Evolutionary conservation across 53 echinoderm and acorn worm species (phyloP).

Genomic region (Holothuria leucospilota): DNA sequence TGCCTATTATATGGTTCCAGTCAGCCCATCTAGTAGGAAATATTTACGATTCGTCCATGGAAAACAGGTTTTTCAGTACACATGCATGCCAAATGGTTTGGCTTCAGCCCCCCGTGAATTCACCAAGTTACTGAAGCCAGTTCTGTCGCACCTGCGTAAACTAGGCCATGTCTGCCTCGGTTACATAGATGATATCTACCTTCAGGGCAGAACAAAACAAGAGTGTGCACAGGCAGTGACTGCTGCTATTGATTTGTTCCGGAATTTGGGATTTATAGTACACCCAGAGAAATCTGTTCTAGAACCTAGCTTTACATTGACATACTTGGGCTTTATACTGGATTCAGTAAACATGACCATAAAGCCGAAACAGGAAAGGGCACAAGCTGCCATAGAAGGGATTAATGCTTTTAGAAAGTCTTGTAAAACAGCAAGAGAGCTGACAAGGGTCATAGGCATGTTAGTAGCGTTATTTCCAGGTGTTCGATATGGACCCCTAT

Average conservation of each 20-base stretch:
- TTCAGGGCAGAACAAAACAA: too few relatives aligned
- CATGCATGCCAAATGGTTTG: slow-evolving; percentile 57
- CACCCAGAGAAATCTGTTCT: slow-evolving; percentile 48
- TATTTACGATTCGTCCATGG: slow-evolving; percentile 42
- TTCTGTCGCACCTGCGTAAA: slow-evolving; percentile 49
- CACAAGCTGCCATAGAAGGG: not conserved
- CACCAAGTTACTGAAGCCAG: too few relatives aligned
- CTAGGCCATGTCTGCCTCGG: slow-evolving; percentile 37
- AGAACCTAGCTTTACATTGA: not conserved
- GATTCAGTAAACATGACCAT: slow-evolving; percentile 44
- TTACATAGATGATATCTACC: too few relatives aligned
- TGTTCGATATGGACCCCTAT: slow-evolving; percentile 35
- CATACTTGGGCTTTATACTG: slow-evolving; percentile 45
- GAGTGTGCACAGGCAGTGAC: too few relatives aligned
- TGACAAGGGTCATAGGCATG: slow-evolving; percentile 26
- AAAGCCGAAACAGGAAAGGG: slow-evolving; percentile 26
- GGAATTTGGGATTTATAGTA: slow-evolving; percentile 43
- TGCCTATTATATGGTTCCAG: slow-evolving; percentile 65
- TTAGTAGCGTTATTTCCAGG: not conserved
- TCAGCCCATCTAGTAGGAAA: slow-evolving; percentile 42
- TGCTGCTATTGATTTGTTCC: slow-evolving; percentile 18
- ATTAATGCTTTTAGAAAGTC: slow-evolving; percentile 15
- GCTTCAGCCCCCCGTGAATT: slow-evolving; percentile 56
- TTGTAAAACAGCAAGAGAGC: slow-evolving; percentile 16
- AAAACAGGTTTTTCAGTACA: slow-evolving; percentile 57